Evolutionary conservation across 2,113 vertebrate genomes (phyloP).

Genomic region (Mormoops blainvillei): DNA sequence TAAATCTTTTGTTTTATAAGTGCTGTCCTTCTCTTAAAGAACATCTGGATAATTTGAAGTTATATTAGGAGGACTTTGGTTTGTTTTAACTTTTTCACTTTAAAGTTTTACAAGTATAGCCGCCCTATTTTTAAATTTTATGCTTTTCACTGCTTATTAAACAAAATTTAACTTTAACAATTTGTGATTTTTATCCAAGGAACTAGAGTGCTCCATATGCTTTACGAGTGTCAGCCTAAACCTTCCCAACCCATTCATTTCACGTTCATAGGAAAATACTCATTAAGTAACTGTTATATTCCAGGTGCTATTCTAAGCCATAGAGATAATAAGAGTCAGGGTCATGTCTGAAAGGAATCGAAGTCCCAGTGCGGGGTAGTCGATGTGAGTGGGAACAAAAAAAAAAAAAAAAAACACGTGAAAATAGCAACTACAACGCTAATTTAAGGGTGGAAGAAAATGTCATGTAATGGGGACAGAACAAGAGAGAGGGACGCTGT

Average conservation of each 20-base stretch:
- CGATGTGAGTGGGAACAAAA: background rate
- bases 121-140: background rate
- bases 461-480: background rate
- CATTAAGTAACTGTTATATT: background rate
- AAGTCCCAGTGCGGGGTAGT: background rate
- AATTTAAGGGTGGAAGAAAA: background rate
- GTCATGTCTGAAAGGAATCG: background rate
- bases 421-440: background rate
- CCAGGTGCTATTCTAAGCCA: background rate
- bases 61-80: background rate
- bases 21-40: background rate
- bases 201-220: background rate
- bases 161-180: background rate
- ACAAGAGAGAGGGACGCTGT: background rate
- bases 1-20: background rate
- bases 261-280: background rate
- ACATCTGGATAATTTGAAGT: background rate
- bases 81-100: background rate
- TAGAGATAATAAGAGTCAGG: background rate
- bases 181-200: background rate
- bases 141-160: background rate
- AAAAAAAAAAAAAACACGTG: background rate
- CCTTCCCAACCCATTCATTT: background rate
- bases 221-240: background rate
- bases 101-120: background rate